Evolutionary conservation across 2,888 invertebrate genomes (phyloP), one percentile per base, ranked within the genome.

Genomic region (Hermaeophaga mercurialis): DNA sequence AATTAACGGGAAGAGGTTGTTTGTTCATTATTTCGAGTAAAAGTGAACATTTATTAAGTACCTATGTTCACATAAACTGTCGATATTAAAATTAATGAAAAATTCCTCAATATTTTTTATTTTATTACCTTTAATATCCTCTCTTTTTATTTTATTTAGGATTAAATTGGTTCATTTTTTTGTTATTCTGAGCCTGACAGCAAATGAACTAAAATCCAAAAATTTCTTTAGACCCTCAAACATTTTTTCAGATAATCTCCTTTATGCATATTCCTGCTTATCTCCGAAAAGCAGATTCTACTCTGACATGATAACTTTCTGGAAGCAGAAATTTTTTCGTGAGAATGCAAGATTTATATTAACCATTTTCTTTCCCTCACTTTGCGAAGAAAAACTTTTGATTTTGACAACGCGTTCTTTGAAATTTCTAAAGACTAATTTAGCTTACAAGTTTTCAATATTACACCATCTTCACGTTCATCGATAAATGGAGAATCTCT

Each of bases 261-360:
- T 33, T 33, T 33, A 14, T 33, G 12, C 12, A 11, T 12, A 5
- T 14, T 14, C 14, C 7, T 12, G 12, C 33, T 33, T 12, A 33
- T 33, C 33, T 11, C 1, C 3, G n/a, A 15, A 34, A 46, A 19
- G 22, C 45, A 43, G 26, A 24, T 24, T 26, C 26, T 9, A 12
- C 15, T 43, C 14, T 26, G 43, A 14, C 45, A 12, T 18, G 31
- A 47, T 47, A 48, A 39, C 48, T 48, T 48, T 39, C 17, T 22
- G 15, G 36, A 26, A 41, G 39, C 31, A 31, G 12, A 17, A 41
- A 49, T n/a, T 39, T 28, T 41, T 24, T 14, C 14, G 14, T 33
- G 45, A 45, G 17, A 18, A 9, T 15, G 12, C 19, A 19, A 49
- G 49, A 49, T 49, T 49, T 28, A 41, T 49, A 28, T 39, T 39